Base-by-base conservation (phyloP, 1,140 invertebrate species). In the Meteorus sp. region DNA sequence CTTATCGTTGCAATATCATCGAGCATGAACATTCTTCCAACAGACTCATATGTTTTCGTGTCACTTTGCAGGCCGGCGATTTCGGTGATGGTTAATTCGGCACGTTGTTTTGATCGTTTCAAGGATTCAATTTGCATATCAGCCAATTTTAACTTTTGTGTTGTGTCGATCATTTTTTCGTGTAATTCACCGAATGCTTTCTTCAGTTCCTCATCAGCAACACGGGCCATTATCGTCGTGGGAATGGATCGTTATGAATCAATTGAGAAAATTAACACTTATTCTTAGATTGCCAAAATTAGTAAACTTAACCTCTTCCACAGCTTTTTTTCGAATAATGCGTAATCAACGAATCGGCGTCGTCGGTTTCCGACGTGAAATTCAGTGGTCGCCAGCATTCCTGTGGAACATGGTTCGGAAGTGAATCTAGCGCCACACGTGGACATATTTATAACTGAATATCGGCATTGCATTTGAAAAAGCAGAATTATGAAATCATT, bases 141-240 rank as follows among this genome's bases (percentile, higher is more conserved):
- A 7, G 90, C 86, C 33, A 92, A 69, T 72, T 89, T 88, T 37
- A 94, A 77, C 75, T 92, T 92, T 71, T 93, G 89, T 53, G 82
- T 86, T 1, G 91, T 92, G 61, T 89, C 88, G 1, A 91, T 79
- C 84, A 91, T 86, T 80, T 93, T 94, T n/a, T 85, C 81, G 70
- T 94, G 92, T 31, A 94, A 77, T 64, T 94, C 91, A 20, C 84
- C 74, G 72, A 95, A 94, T 7, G 92, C 92, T 84, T 93, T 85
- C 68, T 80, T 82, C 27, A 86, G 65, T 70, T 85, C 84, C 62
- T 82, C 71, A 70, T 86, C 84, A 8, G 67, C 59, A 62, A 70
- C 65, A 31, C 63, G 67, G 41, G 75, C 66, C 76, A 79, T 79
- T 45, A n/a, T n/a, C n/a, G n/a, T n/a, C n/a, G n/a, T n/a, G n/a